Percentiles rank a stretch among this genome's conserved stretches.
These are phyloP conservation scores for Cirrhinus mrigala DNA, from an alignment of 2,797 vertebrate species.

Conservation along the genomic window DNA sequence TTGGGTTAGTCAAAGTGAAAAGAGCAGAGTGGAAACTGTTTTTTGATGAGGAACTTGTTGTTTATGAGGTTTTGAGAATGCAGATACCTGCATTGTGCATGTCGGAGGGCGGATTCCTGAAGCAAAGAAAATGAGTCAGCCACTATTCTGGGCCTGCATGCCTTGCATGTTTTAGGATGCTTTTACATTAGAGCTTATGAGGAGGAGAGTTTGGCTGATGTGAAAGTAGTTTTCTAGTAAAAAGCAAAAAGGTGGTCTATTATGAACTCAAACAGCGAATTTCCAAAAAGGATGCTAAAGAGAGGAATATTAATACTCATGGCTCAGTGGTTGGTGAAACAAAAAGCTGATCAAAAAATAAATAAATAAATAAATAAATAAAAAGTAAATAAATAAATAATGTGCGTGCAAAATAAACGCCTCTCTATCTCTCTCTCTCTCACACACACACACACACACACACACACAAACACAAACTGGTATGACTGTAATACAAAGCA, in stretches of 20 bases:
- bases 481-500: too few relatives aligned
- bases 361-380: too few relatives aligned
- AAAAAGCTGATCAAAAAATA: not conserved
- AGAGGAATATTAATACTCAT: not conserved
- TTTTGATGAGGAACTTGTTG: slow-evolving; percentile 26
- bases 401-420: too few relatives aligned
- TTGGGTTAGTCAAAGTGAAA: slow-evolving; percentile 49
- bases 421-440: too few relatives aligned
- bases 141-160: not conserved
- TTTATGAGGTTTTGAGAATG: slow-evolving; percentile 8
- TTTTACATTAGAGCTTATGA: not conserved
- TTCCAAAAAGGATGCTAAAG: not conserved
- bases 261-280: not conserved
- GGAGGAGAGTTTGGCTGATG: too few relatives aligned
- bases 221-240: not conserved
- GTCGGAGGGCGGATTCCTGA: not conserved
- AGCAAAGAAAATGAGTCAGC: not conserved
- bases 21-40: slow-evolving; percentile 45
- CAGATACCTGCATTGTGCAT: not conserved
- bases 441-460: too few relatives aligned
- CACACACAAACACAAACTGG: too few relatives aligned
- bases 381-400: too few relatives aligned
- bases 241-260: not conserved
- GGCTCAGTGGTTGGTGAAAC: not conserved
- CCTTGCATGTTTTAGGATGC: slow-evolving; percentile 5